phyloP scores from a whole-genome alignment of 1,140 invertebrate species.

The Riptortus pedestris region DNA sequence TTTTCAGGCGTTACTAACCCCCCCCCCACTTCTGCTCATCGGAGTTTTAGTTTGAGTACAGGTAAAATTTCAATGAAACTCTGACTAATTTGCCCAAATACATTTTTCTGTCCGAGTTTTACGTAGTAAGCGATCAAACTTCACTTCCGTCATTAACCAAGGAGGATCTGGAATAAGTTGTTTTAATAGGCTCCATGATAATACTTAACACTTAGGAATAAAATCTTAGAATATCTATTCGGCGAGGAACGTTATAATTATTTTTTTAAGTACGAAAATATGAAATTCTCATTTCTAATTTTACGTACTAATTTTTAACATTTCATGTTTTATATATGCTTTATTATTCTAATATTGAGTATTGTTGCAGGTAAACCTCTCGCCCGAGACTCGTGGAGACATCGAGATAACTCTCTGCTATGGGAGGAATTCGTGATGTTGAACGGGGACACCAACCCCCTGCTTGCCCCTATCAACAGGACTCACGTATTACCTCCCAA shows the following conservation, averaged over 20 bases:
- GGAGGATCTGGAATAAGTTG: too few relatives aligned
- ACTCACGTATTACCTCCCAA: conserved; percentile 27
- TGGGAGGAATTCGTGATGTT: conserved; percentile 26
- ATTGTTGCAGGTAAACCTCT: conserved; percentile 8
- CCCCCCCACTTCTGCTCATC: too few relatives aligned
- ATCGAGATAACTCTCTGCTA: conserved; percentile 4
- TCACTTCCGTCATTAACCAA: too few relatives aligned
- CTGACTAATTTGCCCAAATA: too few relatives aligned
- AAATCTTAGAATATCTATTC: not conserved
- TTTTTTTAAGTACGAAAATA: too few relatives aligned
- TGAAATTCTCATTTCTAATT: too few relatives aligned
- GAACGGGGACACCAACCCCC: conserved; percentile 17
- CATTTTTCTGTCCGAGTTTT: too few relatives aligned
- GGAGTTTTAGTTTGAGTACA: too few relatives aligned
- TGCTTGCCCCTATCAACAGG: conserved; percentile 14
- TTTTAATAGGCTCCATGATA: too few relatives aligned
- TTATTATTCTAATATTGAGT: not conserved
- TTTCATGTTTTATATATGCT: not conserved
- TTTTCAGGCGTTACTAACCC: too few relatives aligned
- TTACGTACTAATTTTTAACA: not conserved
- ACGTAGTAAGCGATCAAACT: too few relatives aligned
- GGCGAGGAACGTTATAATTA: not conserved
- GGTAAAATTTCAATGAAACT: too few relatives aligned
- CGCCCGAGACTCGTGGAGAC: conserved; percentile 8
- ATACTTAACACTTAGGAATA: not conserved